Base-by-base conservation (phyloP, 1,140 invertebrate species). In the Neodiprion lecontei region DNA sequence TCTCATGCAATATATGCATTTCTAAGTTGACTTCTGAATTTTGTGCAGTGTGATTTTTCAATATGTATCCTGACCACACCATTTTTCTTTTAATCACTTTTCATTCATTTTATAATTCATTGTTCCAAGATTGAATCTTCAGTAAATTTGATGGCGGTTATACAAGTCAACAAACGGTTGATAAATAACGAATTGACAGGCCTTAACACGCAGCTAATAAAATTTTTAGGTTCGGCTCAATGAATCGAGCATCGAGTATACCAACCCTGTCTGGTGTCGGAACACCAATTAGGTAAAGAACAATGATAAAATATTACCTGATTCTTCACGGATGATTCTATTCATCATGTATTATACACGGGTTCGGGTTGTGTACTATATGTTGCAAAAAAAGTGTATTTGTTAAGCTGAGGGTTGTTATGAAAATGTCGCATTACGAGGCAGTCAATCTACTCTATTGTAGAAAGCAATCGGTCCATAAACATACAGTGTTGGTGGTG, bases 161-260 rank as follows among this genome's bases (percentile, higher is more conserved):
- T 61, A 61, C 53, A 61, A 40, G 28, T 61, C n/a, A 61, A 61
- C 53, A 17, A 61, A 61, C n/a, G 53, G 53, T 61, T 61, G 7
- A 73, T 65, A 69, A 72, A 78, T 74, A 76, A 77, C 78, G 67
- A 72, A 73, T 80, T 72, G 74, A 75, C 74, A 78, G 82, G 75
- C 65, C 76, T 79, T 83, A 79, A 83, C 78, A 76, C 74, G 69
- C 76, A 74, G 74, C 80, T 81, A 77, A 81, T 76, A 84, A 86
- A 79, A 78, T 81, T 82, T 89, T 83, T 88, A 89, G 89, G 86
- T 84, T 86, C 80, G 86, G 89, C 82, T 92, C 91, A 88, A 95
- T 96, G 90, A 93, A 94, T 91, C 92, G 95, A 92, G 94, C 95
- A 82, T 95, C 94, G 85, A 96, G 95, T 90, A 95, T 96, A 91